Evolutionary conservation across 2,113 vertebrate genomes (phyloP), one percentile per base, ranked within the genome.

Genomic region (Campylomormyrus tamandua): DNA sequence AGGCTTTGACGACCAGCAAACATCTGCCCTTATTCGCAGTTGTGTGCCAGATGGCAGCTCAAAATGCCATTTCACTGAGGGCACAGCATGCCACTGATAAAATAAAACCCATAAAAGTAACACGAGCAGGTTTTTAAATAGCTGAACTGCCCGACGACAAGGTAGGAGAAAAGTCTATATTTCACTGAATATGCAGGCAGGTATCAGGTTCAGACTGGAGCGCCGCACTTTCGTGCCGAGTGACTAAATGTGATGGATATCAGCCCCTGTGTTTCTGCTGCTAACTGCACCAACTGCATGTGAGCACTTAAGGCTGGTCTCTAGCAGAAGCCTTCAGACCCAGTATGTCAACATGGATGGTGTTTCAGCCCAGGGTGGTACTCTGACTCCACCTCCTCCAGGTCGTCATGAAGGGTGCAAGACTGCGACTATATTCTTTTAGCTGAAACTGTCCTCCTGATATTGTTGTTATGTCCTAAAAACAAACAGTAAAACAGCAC

Each of bases 81-180:
- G 83, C 45, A 48, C 83, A 24, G 42, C 24, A n/a, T 48, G 45
- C 83, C 45, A 19, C 45, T 45, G 83, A 48, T 48, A 84, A 83
- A 83, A 46, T 83, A 10, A 84, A 84, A 84, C 19, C 83, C 45
- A 84, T 84, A 46, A 84, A 84, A 84, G 83, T n/a, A 46, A 46
- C 83, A 48, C 10, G 39, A 48, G 83, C 83, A 4, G 39, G 83
- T 84, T 84, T 84, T 46, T 48, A 84, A 84, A 48, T 84, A 80
- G 83, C 83, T 2, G 21, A 39, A 24, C 45, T 48, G 83, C 8
- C 45, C 8, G 10, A 24, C 19, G 8, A 80, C 74, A 80, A 19
- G 74, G 74, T 8, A n/a, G 35, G 35, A 80, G 31, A 80, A 80
- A 80, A 80, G 74, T 42, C 74, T 77, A 77, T 39, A 42, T 77